Conservation (phyloP, 2,888 invertebrate genomes). For the Scelioninae gen. 1 region DNA sequence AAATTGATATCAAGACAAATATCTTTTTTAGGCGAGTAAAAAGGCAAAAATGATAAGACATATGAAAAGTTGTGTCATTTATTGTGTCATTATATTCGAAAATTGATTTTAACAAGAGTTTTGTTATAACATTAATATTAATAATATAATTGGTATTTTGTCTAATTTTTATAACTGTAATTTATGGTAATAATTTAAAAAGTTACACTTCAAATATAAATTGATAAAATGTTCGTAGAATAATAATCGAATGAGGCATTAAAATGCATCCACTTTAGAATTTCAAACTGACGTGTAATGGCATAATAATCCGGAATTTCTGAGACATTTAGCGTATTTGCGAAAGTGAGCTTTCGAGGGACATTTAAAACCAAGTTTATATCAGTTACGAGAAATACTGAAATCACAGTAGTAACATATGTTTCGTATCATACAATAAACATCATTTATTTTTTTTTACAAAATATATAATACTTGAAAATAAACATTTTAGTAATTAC, state of each 20-base stretch:
- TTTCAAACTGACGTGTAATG: conserved; percentile 53
- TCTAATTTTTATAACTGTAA: background rate
- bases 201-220: background rate
- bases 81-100: too few relatives aligned
- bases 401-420: conserved; percentile 33
- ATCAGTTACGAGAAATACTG: conserved; percentile 31
- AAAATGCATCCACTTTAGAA: conserved; percentile 56
- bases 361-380: conserved; percentile 18
- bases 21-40: background rate
- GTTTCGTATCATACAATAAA: background rate
- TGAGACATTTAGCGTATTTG: conserved; percentile 60
- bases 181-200: background rate
- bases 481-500: too few relatives aligned
- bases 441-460: too few relatives aligned
- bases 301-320: conserved; percentile 64
- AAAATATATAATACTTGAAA: too few relatives aligned
- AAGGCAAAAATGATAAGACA: background rate
- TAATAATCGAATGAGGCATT: conserved; percentile 38
- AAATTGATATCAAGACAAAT: conserved; percentile 39
- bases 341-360: conserved; percentile 4
- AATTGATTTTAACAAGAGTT: background rate
- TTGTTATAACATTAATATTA: too few relatives aligned
- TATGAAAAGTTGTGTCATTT: background rate
- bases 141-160: background rate
- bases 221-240: conserved; percentile 15